These are phyloP conservation scores for Acrocephalus arundinaceus DNA, from an alignment of 2,113 vertebrate genomes.

Conservation along the genomic window DNA sequence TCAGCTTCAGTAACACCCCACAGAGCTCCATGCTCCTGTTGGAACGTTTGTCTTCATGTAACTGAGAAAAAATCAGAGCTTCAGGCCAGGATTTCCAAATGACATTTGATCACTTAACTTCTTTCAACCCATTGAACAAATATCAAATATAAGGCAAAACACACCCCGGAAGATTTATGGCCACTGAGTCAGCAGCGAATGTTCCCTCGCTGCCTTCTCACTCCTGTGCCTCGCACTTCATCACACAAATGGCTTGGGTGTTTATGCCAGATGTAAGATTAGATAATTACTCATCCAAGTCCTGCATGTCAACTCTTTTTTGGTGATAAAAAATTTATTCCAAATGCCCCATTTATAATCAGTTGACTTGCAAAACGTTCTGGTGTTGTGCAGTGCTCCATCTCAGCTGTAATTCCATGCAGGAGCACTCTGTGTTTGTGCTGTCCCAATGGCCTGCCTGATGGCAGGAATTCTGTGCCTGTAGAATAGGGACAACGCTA, in stretches of 20 bases:
- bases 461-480: neutral
- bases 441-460: neutral
- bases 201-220: constrained; percentile 7
- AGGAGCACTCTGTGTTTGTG: neutral
- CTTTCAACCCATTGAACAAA: constrained; percentile 48
- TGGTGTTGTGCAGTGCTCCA: neutral
- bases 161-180: constrained; percentile 34
- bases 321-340: constrained; percentile 51
- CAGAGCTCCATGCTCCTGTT: neutral
- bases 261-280: constrained; percentile 68
- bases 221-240: neutral
- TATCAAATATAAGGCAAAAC: constrained; percentile 37
- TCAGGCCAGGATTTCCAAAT: constrained; percentile 22
- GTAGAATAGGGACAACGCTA: neutral
- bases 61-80: neutral
- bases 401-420: neutral
- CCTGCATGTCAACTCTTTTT: constrained; percentile 51
- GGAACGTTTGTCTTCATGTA: neutral
- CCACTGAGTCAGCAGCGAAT: constrained; percentile 57
- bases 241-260: constrained; percentile 46
- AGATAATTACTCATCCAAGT: constrained; percentile 61
- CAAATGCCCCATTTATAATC: constrained; percentile 38
- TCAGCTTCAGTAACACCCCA: neutral
- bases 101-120: constrained; percentile 56
- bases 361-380: neutral